phyloP scores from a whole-genome alignment of 2,113 vertebrate genomes.

The Muscicapa adusta region DNA sequence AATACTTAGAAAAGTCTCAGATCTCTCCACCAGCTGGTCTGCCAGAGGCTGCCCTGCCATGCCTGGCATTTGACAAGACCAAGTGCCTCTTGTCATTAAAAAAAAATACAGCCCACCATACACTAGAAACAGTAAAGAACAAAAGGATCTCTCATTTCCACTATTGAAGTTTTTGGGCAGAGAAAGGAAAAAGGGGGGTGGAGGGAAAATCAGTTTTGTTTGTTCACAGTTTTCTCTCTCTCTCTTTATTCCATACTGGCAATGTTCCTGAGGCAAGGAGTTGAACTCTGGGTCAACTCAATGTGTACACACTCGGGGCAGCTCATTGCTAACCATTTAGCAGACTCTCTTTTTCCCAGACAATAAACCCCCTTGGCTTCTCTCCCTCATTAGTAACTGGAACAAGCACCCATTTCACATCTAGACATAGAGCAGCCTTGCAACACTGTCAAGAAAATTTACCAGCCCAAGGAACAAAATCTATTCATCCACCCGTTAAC shows the following conservation, averaged over 20 bases:
- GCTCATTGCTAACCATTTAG: not conserved
- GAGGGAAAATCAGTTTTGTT: not conserved
- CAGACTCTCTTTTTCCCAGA: not conserved
- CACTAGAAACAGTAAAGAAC: not conserved
- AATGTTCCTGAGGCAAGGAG: not conserved
- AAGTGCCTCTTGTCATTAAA: not conserved
- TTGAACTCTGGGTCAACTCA: constrained; percentile 6
- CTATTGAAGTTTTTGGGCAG: not conserved
- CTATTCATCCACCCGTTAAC: constrained; percentile 29
- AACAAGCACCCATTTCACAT: constrained; percentile 43
- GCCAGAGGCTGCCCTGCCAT: not conserved
- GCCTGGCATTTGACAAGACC: not conserved
- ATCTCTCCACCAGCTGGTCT: not conserved
- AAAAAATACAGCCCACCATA: not conserved
- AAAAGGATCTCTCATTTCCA: not conserved
- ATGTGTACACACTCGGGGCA: not conserved
- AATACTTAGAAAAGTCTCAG: not conserved
- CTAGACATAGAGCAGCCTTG: constrained; percentile 4
- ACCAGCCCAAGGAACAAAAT: constrained; percentile 10
- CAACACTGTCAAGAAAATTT: constrained; percentile 46
- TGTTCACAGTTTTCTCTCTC: not conserved
- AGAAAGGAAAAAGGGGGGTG: not conserved
- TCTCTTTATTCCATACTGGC: not conserved
- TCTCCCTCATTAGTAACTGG: constrained; percentile 39
- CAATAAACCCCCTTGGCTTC: constrained; percentile 11